Evolutionary conservation across 2,797 vertebrate genomes (phyloP), one percentile per base, ranked within the genome.

Genomic region (Leuciscus waleckii): DNA sequence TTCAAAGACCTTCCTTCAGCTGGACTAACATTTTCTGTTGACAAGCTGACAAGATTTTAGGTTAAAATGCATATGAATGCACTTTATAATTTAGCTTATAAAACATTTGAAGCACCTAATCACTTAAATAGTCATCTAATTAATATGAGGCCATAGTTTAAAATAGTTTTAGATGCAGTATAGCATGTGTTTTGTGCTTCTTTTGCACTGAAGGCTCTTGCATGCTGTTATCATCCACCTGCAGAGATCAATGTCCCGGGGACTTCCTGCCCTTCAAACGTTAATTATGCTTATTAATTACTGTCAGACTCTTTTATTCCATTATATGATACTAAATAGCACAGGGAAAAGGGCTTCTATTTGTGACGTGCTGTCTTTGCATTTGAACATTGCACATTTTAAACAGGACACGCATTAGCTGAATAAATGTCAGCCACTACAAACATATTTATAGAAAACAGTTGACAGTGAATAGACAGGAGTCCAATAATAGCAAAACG

Each of bases 201-300:
- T 74, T 75, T 35, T 76, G 70, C 29, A 68, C 67, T 65, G 29
- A 19, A 49, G 26, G 35, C 58, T 81, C 23, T 35, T 26, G 10
- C 16, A 39, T 67, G 73, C 58, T 73, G 43, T 79, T 73, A 41
- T 81, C 71, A 71, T 86, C 56, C 77, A 86, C 70, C 84, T 81
- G 84, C 49, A 43, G 74, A 46, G 71, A 78, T 85, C 65, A 83
- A 39, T 79, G 68, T 88, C 79, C 81, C 51, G 37, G 51, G 75
- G 61, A 43, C 91, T 86, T 74, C 76, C 65, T 90, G 91, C 91
- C 92, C 93, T 94, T 93, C 92, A 89, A 83, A 65, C 79, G 82
- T 87, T 94, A 92, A 94, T 93, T 92, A 92, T 90, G 90, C 87
- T 89, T 91, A 93, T 94, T 93, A 93, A 94, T 93, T 89, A 67